Percentiles rank a stretch among this genome's conserved stretches.
These are phyloP conservation scores for Apocheima hispidaria DNA, from an alignment of 2,888 invertebrate species.

Conservation along the genomic window DNA sequence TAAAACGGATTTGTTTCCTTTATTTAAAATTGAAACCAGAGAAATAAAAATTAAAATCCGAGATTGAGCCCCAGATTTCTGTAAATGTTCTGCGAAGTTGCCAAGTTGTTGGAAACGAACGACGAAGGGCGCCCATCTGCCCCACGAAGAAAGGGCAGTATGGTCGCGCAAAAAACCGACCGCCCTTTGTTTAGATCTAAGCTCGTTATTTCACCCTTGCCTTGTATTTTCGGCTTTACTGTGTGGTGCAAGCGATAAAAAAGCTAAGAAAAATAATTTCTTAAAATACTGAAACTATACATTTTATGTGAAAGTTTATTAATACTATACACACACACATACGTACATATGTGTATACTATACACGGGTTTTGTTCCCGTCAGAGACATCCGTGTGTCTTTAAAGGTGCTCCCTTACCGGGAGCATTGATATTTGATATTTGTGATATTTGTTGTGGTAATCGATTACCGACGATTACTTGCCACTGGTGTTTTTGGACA, in stretches of 20 bases:
- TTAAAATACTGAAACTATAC: too few relatives aligned
- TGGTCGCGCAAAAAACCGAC: conserved; percentile 51
- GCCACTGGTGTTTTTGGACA: too few relatives aligned
- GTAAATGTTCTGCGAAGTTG: conserved; percentile 30
- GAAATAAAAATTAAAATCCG: conserved; percentile 24
- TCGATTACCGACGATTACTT: too few relatives aligned
- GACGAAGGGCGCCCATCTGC: conserved; percentile 43
- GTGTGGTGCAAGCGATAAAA: conserved; percentile 43
- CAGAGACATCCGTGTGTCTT: too few relatives aligned
- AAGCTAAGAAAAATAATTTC: too few relatives aligned
- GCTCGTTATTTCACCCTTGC: conserved; percentile 75
- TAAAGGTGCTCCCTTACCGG: too few relatives aligned
- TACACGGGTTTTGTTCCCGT: too few relatives aligned
- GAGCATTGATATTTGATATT: too few relatives aligned
- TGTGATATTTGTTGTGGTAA: too few relatives aligned
- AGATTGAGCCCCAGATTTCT: conserved; percentile 12
- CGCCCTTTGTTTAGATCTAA: conserved; percentile 66
- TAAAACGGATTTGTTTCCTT: conserved; percentile 9
- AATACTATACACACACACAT: too few relatives aligned
- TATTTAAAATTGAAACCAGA: conserved; percentile 18
- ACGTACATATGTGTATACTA: too few relatives aligned
- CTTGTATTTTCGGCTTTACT: conserved; percentile 58
- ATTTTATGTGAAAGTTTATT: too few relatives aligned
- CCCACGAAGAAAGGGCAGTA: conserved; percentile 35
- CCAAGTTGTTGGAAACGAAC: conserved; percentile 28